Percentiles rank a stretch among this genome's conserved stretches.
Evolutionary conservation across 2,797 vertebrate species (phyloP).

Genomic region (Arnoldichthys spilopterus): DNA sequence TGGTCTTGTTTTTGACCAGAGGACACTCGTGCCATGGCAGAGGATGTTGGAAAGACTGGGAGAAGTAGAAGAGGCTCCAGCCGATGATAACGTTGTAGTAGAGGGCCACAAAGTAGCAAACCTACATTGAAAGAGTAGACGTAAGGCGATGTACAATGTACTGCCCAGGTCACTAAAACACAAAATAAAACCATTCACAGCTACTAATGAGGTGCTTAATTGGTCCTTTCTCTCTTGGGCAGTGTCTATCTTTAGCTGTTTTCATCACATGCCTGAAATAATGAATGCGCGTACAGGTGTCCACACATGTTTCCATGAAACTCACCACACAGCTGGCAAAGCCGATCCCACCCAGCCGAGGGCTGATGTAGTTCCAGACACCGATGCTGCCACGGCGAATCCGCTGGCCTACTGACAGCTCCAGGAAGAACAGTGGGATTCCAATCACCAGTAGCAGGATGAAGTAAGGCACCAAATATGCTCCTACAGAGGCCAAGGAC

Average conservation of each 20-base stretch:
- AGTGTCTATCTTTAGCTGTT: conserved; percentile 5
- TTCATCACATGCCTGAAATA: conserved; percentile 13
- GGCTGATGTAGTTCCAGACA: conserved; percentile 98
- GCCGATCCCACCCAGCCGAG: conserved; percentile 94
- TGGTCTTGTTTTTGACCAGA: conserved; percentile 89
- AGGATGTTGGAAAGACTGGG: conserved; percentile 96
- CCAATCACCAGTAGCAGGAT: conserved; percentile 91
- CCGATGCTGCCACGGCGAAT: conserved; percentile 96
- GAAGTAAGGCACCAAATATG: conserved; percentile 95
- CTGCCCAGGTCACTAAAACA: background rate
- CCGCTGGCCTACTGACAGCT: conserved; percentile 94
- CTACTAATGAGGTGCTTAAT: background rate
- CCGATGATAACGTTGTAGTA: conserved; percentile 99
- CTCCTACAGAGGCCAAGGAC: conserved; percentile 76
- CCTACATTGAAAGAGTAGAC: conserved; percentile 70
- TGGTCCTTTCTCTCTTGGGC: background rate
- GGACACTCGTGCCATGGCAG: conserved; percentile 96
- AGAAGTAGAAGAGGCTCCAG: conserved; percentile 99
- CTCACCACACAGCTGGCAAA: conserved; percentile 96
- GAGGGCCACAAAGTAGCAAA: conserved; percentile 95
- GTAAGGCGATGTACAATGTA: background rate
- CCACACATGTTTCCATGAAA: conserved; percentile 47
- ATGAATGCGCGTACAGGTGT: background rate
- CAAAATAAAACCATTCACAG: background rate
- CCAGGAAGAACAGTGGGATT: conserved; percentile 97